Conservation (phyloP, 1,140 invertebrate species). For the Saccostrea cuccullata region DNA sequence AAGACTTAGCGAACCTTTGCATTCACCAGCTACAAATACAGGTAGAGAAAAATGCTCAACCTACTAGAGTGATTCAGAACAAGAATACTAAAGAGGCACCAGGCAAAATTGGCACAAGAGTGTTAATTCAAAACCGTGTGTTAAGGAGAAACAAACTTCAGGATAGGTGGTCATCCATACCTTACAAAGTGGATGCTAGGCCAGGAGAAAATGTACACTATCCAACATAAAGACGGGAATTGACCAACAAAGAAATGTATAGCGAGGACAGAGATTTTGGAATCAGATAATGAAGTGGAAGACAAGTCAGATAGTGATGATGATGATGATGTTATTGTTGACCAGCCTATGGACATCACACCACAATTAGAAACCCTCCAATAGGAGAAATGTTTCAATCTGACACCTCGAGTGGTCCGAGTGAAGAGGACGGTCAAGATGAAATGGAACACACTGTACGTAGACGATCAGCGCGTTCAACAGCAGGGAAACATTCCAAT, state of each 20-base stretch:
- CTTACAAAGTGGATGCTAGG: constrained; percentile 34
- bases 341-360: not conserved
- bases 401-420: too few species aligned
- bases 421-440: not conserved
- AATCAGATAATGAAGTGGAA: not conserved
- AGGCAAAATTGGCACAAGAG: too few species aligned
- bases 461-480: not conserved
- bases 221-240: constrained; percentile 37
- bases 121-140: too few species aligned
- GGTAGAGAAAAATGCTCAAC: too few species aligned
- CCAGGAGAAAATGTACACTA: constrained; percentile 39
- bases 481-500: too few species aligned
- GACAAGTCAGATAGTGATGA: not conserved
- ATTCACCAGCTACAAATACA: too few species aligned
- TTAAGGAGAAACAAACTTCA: too few species aligned
- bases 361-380: too few species aligned
- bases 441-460: not conserved
- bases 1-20: too few species aligned
- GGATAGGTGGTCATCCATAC: not conserved
- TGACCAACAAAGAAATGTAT: constrained; percentile 13
- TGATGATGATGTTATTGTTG: not conserved
- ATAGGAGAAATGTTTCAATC: too few species aligned
- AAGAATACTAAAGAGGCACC: too few species aligned
- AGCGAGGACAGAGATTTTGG: constrained; percentile 29
- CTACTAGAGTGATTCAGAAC: too few species aligned